Base-by-base conservation (phyloP, 1,140 invertebrate genomes). In the Solenopsis invicta region DNA sequence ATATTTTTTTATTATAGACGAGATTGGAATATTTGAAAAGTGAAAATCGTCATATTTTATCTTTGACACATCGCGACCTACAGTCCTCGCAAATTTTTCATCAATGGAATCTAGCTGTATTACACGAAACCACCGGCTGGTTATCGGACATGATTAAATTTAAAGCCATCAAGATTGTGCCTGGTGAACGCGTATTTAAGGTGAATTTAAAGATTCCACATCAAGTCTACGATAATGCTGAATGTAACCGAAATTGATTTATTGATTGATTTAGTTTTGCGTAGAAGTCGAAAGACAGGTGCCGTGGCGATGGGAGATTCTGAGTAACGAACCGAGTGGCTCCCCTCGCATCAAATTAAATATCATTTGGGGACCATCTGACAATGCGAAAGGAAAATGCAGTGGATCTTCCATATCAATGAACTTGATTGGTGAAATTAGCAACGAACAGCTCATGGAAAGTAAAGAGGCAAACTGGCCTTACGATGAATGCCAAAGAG, bases 261-360 rank as follows among this genome's bases (percentile, higher is more conserved):
- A 88, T 50, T 62, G 54, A 71, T 85, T 84, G 74, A 87, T 89
- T 71, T 62, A 95, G 94, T 87, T 95, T 74, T 95, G 94, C 87
- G 61, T 95, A 29, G 93, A 94, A 87, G 87, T 71, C 21, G 94
- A 94, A 75, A 93, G 93, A 91, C 89, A 93, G 18, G 88, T 90
- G 21, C 94, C 94, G 6, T 95, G 94, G 94, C 93, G 93, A 80
- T 95, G 95, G 94, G 91, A 95, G 18, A 93, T 94, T 59, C 86
- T 95, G 48, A 95, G 91, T 61, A 88, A 78, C 21, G 91, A 92
- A 78, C 93, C 94, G n/a, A 94, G 92, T 80, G 91, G 92, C n/a
- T 89, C 91, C 18, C 90, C 92, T 56, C 92, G 86, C 12, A 54
- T 95, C 6, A 91, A 92, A 77, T 87, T 95, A 45, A 92, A 93